phyloP scores from a whole-genome alignment of 2,113 vertebrate genomes.

The Lepidothrix coronata region DNA sequence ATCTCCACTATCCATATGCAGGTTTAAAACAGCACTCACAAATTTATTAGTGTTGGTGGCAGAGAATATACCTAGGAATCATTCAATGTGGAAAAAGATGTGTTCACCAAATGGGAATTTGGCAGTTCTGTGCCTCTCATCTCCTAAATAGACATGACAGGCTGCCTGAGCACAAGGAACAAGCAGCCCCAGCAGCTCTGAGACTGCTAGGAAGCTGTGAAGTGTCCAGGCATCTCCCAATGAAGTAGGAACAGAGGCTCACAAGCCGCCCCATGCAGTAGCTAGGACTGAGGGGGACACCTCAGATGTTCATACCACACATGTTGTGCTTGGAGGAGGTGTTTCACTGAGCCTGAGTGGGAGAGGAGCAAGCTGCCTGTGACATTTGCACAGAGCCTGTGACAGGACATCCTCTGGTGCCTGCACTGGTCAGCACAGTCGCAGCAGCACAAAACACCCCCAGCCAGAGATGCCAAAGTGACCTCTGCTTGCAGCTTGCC shows the following conservation, averaged over 20 bases:
- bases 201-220: background rate
- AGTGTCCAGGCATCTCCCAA: background rate
- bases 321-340: background rate
- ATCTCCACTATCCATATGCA: background rate
- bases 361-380: background rate
- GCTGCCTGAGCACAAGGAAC: background rate
- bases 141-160: background rate
- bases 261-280: accelerated
- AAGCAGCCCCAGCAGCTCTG: background rate
- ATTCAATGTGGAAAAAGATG: background rate
- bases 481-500: background rate
- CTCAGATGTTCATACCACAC: background rate
- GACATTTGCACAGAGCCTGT: background rate
- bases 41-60: background rate
- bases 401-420: background rate
- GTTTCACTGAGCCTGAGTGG: background rate
- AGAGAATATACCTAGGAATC: background rate
- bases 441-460: background rate
- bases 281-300: background rate
- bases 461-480: background rate
- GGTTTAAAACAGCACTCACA: background rate
- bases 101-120: background rate
- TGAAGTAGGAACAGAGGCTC: background rate
- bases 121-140: background rate
- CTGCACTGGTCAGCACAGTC: background rate